Conservation (phyloP, 2,113 vertebrate genomes). For the Bagarius yarrelli region DNA sequence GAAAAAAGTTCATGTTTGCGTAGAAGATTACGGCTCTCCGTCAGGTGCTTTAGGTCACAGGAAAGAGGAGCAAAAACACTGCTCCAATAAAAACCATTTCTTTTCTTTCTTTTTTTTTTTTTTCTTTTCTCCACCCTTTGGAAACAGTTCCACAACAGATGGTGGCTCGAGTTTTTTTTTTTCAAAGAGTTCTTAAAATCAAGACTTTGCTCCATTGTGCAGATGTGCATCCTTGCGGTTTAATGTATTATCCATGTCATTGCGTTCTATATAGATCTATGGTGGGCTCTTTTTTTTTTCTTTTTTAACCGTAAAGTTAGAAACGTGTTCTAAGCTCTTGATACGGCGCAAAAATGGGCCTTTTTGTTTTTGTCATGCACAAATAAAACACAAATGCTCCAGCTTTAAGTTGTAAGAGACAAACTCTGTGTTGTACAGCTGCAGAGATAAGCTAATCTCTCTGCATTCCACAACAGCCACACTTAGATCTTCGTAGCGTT, state of each 20-base stretch:
- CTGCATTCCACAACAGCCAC: slow-evolving; percentile 31
- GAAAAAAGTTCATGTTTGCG: slow-evolving; percentile 54
- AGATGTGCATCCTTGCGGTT: slow-evolving; percentile 64
- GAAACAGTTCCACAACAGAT: slow-evolving; percentile 71
- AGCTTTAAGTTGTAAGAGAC: slow-evolving; percentile 44
- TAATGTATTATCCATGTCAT: slow-evolving; percentile 43
- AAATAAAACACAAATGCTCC: slow-evolving; percentile 33
- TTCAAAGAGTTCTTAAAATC: slow-evolving; percentile 72
- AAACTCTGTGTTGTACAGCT: slow-evolving; percentile 10
- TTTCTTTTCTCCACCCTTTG: slow-evolving; percentile 43
- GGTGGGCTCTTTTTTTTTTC: neutral
- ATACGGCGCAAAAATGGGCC: slow-evolving; percentile 34
- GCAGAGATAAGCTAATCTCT: slow-evolving; percentile 48
- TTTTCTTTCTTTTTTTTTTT: slow-evolving; percentile 30
- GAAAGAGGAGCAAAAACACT: slow-evolving; percentile 32
- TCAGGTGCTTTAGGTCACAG: slow-evolving; percentile 50
- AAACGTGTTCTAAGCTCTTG: slow-evolving; percentile 17
- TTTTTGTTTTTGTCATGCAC: slow-evolving; percentile 30
- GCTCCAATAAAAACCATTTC: slow-evolving; percentile 49
- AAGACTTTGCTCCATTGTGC: slow-evolving; percentile 67
- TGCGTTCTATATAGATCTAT: slow-evolving; percentile 34
- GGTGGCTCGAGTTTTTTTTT: slow-evolving; percentile 69
- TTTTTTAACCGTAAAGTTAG: slow-evolving; percentile 20
- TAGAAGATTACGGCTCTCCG: slow-evolving; percentile 53
- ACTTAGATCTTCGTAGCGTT: slow-evolving; percentile 15